Percentiles rank a stretch among this genome's conserved stretches.
These are phyloP conservation scores for Andrena hattorfiana DNA, from an alignment of 2,888 invertebrate genomes.

Conservation along the genomic window DNA sequence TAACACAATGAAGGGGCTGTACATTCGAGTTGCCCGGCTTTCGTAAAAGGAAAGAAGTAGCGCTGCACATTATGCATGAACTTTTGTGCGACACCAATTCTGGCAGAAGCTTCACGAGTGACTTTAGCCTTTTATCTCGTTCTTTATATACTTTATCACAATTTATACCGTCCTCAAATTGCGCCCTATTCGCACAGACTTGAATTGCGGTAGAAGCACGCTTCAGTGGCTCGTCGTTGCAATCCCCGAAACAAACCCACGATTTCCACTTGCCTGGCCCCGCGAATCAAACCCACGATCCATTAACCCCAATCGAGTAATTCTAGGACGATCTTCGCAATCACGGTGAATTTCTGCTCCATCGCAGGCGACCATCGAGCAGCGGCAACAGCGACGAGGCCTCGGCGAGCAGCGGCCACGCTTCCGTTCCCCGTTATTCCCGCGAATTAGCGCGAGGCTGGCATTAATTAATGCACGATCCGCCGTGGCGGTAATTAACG, in stretches of 20 bases:
- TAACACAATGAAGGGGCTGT: background rate
- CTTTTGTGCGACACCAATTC: background rate
- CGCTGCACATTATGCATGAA: background rate
- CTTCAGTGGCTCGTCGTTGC: background rate
- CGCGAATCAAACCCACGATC: background rate
- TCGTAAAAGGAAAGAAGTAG: background rate
- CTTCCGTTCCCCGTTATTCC: constrained; percentile 36
- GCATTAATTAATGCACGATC: constrained; percentile 54
- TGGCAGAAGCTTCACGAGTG: background rate
- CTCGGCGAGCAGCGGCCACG: background rate
- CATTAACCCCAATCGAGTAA: constrained; percentile 8
- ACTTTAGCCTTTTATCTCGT: background rate
- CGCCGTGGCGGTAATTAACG: constrained; percentile 35
- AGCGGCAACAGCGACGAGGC: background rate
- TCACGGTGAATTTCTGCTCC: background rate
- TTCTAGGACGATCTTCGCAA: background rate
- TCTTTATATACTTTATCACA: too few species aligned
- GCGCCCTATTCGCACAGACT: too few species aligned
- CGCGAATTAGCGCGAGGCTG: constrained; percentile 41
- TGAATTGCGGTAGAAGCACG: too few species aligned
- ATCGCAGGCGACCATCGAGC: background rate
- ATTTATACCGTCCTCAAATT: too few species aligned
- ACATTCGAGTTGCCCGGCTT: too few species aligned
- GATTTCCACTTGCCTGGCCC: background rate
- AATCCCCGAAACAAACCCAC: background rate